phyloP scores from a whole-genome alignment of 2,888 invertebrate species.

The Luperina nickerlii region DNA sequence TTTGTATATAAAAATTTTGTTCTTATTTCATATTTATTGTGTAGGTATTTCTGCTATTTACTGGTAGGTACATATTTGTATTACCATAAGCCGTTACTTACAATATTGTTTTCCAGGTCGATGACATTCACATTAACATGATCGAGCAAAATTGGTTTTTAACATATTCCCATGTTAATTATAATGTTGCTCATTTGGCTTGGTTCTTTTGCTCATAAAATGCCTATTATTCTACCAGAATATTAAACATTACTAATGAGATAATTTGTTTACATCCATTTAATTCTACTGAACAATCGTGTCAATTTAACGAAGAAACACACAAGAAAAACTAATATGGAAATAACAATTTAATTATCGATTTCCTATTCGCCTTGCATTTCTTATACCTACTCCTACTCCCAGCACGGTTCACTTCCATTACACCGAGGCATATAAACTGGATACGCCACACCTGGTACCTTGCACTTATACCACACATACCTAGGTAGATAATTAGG shows the following conservation, averaged over 20 bases:
- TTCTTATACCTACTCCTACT: conserved; percentile 18
- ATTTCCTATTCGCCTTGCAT: conserved; percentile 10
- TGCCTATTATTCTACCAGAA: background rate
- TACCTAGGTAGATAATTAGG: conserved; percentile 2
- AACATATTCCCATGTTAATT: background rate
- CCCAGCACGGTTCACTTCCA: conserved; percentile 20
- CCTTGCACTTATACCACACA: conserved; percentile 16
- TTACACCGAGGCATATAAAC: conserved; percentile 35
- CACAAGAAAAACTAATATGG: background rate
- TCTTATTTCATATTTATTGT: background rate
- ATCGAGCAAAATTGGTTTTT: background rate
- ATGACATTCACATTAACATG: background rate
- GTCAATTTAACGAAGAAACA: background rate
- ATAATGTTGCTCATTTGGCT: background rate
- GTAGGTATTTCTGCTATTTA: background rate
- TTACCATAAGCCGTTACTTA: background rate
- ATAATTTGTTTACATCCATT: background rate
- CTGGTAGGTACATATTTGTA: background rate
- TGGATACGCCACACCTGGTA: conserved; percentile 46
- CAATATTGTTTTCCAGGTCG: background rate
- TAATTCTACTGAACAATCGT: background rate
- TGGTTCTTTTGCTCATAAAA: background rate
- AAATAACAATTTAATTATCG: background rate
- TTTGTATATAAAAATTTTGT: background rate
- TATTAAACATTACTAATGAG: background rate